Conservation (phyloP, 2,888 invertebrate genomes). For the Leptopilina myrica region DNA sequence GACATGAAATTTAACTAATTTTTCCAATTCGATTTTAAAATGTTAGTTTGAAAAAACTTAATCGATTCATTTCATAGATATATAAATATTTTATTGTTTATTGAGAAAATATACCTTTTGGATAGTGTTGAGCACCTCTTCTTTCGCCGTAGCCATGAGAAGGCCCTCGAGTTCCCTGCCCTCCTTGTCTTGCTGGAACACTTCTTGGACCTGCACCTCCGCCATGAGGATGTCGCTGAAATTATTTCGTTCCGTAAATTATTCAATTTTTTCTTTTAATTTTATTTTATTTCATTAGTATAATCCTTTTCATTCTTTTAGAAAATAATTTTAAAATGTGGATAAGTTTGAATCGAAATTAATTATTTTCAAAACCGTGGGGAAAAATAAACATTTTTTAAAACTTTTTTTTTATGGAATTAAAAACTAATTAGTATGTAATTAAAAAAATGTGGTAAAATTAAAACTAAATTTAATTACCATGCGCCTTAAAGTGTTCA, state of each 20-base stretch:
- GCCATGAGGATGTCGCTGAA: conserved; percentile 77
- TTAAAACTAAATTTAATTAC: conserved; percentile 74
- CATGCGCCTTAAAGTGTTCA: conserved; percentile 94
- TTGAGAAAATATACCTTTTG: conserved; percentile 80
- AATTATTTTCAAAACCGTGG: too few relatives aligned
- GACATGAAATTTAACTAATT: too few relatives aligned
- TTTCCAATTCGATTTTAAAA: background rate
- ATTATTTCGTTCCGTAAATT: background rate
- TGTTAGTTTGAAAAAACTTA: conserved; percentile 44
- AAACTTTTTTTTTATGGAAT: too few relatives aligned
- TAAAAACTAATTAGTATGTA: too few relatives aligned
- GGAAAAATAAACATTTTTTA: too few relatives aligned
- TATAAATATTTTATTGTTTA: conserved; percentile 5
- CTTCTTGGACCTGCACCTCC: conserved; percentile 71
- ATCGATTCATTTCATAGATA: conserved; percentile 46
- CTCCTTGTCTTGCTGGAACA: conserved; percentile 69
- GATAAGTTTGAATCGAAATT: too few relatives aligned
- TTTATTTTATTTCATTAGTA: too few relatives aligned
- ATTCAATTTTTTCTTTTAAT: too few relatives aligned
- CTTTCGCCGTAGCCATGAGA: conserved; percentile 85
- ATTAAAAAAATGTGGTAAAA: background rate
- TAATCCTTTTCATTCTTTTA: background rate
- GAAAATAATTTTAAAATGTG: too few relatives aligned
- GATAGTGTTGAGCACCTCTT: conserved; percentile 83
- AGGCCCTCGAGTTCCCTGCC: conserved; percentile 78